Base-by-base conservation (phyloP, 2,113 vertebrate species). In the Laticauda laticaudata region DNA sequence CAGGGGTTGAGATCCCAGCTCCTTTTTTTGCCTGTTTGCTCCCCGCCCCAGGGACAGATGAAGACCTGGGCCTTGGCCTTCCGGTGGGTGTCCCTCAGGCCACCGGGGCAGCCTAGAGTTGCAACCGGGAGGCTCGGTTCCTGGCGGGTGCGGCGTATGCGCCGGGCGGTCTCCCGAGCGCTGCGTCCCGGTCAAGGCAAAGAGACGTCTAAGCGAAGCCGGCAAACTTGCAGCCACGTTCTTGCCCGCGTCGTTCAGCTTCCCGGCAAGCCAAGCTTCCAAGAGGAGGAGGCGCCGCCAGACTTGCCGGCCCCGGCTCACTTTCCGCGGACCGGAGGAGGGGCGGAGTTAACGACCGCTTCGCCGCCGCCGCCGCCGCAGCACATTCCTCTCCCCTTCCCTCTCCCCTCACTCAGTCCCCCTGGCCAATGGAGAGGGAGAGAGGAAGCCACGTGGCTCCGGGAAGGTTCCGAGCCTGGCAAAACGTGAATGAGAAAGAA, bases 401-500 rank as follows among this genome's bases (percentile, higher is more conserved):
- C 2, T 6, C 21, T 0, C 0, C 2, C 57, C 20, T 0, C 0
- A 1, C 57, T 5, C 85, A 5, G 55, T 4, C 2, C 26, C 87
- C 4, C 2, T 45, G n/a, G 57, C 97, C 97, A 98, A 97, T 97
- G 86, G 86, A 54, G 11, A 48, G 92, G 23, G 91, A 75, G 54
- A 54, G 55, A 55, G 26, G 75, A 12, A n/a, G 69, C 94, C 97
- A 98, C 95, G 97, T 96, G 95, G 93, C n/a, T 48, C 94, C 95
- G 95, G 97, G 97, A 95, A 94, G 94, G 87, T 95, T 95, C 23
- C 89, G 89, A 93, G 81, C 94, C 94, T 92, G 92, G 96, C 97
- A 96, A 97, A 96, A 97, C 96, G 97, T 98, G 98, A 98, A 98
- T 98, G 98, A 98, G 98, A 97, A 39, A 96, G 98, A 97, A 97